These are phyloP conservation scores for Pediacus dermestoides DNA, from an alignment of 2,888 invertebrate genomes.

Conservation along the genomic window DNA sequence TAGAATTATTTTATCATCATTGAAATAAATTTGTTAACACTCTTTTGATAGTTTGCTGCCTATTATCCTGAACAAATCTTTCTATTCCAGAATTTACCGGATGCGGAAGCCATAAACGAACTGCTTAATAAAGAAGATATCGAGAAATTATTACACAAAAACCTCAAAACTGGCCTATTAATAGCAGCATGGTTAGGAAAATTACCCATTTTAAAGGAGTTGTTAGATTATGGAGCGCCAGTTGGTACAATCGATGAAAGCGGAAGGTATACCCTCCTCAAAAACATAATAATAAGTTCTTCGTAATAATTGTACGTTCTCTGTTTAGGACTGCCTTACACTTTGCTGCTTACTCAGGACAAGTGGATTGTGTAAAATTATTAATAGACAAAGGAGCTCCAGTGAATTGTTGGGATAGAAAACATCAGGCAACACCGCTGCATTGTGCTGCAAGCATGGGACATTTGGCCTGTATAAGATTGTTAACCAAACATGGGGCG, in stretches of 20 bases:
- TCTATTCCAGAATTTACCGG: slow-evolving; percentile 48
- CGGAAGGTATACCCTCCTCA: slow-evolving; percentile 61
- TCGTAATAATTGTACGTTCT: slow-evolving; percentile 2
- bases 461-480: slow-evolving; percentile 58
- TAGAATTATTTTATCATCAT: slow-evolving; percentile 7
- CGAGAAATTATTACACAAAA: slow-evolving; percentile 49
- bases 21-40: slow-evolving; percentile 9
- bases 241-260: slow-evolving; percentile 68
- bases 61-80: too few species aligned
- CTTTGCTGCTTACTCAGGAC: slow-evolving; percentile 73
- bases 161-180: slow-evolving; percentile 55
- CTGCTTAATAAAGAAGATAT: slow-evolving; percentile 50
- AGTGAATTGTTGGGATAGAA: slow-evolving; percentile 69
- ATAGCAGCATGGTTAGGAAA: slow-evolving; percentile 63
- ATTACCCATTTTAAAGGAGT: slow-evolving; percentile 52
- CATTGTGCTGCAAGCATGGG: slow-evolving; percentile 73
- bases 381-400: slow-evolving; percentile 64
- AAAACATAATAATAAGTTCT: not conserved
- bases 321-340: slow-evolving; percentile 66
- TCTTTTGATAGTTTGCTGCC: too few species aligned
- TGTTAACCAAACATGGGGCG: slow-evolving; percentile 69
- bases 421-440: slow-evolving; percentile 67
- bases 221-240: slow-evolving; percentile 58
- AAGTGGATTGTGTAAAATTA: slow-evolving; percentile 65
- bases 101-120: slow-evolving; percentile 48